Evolutionary conservation across 92 coral and sea anemone species (phyloP).

Genomic region (Ricordea florida): DNA sequence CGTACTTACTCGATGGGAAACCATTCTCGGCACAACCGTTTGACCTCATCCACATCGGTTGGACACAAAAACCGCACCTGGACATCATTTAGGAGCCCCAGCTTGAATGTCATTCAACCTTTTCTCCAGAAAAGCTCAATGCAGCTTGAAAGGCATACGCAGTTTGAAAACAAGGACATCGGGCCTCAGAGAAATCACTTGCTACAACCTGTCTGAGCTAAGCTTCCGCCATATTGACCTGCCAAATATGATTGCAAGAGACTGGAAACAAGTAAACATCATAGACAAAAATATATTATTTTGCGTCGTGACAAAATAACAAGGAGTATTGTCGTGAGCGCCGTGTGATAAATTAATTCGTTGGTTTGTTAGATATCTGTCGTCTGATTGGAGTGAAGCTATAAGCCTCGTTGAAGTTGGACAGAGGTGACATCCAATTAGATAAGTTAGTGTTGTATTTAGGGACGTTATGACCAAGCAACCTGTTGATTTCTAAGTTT

Average conservation of each 20-base stretch:
- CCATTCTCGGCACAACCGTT: slow-evolving; percentile 95
- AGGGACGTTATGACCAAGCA: too few relatives aligned
- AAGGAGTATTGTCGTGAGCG: too few relatives aligned
- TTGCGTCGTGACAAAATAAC: too few relatives aligned
- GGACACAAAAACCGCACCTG: slow-evolving; percentile 97
- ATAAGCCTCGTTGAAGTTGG: too few relatives aligned
- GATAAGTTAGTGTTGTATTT: too few relatives aligned
- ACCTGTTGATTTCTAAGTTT: too few relatives aligned
- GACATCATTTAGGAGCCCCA: slow-evolving; percentile 91
- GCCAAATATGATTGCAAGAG: not conserved
- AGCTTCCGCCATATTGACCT: slow-evolving; percentile 42
- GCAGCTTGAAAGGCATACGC: not conserved
- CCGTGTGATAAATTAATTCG: too few relatives aligned
- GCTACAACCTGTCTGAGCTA: not conserved
- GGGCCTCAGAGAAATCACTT: not conserved
- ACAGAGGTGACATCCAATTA: too few relatives aligned
- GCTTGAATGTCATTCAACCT: slow-evolving; percentile 92
- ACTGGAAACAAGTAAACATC: not conserved
- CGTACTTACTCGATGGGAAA: slow-evolving; percentile 98
- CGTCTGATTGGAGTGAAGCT: too few relatives aligned
- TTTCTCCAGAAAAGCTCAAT: not conserved
- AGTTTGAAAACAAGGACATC: slow-evolving; percentile 4
- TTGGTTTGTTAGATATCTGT: too few relatives aligned
- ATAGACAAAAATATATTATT: too few relatives aligned
- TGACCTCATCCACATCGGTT: slow-evolving; percentile 90